Base-by-base conservation (phyloP, 2,113 vertebrate species). In the Clarias batrachus region DNA sequence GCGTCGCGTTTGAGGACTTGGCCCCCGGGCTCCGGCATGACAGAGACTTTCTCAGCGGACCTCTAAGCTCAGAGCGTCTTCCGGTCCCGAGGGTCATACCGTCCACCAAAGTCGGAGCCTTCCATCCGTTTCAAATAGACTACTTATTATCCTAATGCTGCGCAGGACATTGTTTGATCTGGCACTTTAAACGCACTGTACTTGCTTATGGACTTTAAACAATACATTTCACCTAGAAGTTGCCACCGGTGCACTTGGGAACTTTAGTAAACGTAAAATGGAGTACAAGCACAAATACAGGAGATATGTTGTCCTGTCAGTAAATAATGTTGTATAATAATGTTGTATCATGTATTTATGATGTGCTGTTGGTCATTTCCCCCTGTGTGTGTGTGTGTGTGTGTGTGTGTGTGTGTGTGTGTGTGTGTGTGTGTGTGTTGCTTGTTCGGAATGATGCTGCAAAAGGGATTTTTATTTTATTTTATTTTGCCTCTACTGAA, bases 101-200 rank as follows among this genome's bases (percentile, higher is more conserved):
- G 82, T 70, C 89, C 10, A 37, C 9, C 12, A 89, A 77, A 86
- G 25, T 79, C 7, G 70, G 57, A 80, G 37, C 84, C 30, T 83
- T 84, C 84, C 63, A 89, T 37, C 73, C 90, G 57, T 91, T 92
- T 77, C 87, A 87, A 83, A 92, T 92, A 23, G 91, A 92, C 86
- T 89, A 90, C 59, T 73, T 92, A 88, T 71, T 92, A 33, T 90
- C 84, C 16, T 89, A 90, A 87, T 33, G 82, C 60, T 54, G 63
- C 1, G n/a, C 16, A 27, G 73, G 71, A 71, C 76, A 68, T 23
- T 23, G 17, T 37, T 33, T 13, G 8, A 82, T 76, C 76, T 84
- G 54, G 83, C 88, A 90, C 86, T 87, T 87, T 90, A 87, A 63
- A 65, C 70, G 74, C 65, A 90, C 87, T 89, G 27, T 54, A 88